Percentiles rank a stretch among this genome's conserved stretches.
phyloP scores from a whole-genome alignment of 2,113 vertebrate genomes.

The Apus apus region DNA sequence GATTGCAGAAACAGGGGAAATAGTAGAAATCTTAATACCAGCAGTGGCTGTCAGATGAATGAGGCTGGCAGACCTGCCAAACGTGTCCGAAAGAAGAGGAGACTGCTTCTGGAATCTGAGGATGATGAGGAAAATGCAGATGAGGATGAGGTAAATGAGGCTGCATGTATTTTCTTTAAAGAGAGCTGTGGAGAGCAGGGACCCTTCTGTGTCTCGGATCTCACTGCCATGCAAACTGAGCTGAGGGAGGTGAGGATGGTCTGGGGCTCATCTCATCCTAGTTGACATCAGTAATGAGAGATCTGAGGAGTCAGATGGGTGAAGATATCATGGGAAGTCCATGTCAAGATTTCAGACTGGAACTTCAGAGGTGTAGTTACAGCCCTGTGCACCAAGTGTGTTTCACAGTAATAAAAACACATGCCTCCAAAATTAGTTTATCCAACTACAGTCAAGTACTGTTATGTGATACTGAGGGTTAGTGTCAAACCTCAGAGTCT shows the following conservation, averaged over 20 bases:
- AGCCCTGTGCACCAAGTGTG: neutral
- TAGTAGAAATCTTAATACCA: slow-evolving; percentile 16
- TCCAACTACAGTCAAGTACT: neutral
- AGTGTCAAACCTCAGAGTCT: neutral
- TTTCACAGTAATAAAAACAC: neutral
- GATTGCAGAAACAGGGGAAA: slow-evolving; percentile 68
- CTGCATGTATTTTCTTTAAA: neutral
- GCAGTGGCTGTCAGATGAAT: slow-evolving; percentile 39
- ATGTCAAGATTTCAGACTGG: neutral
- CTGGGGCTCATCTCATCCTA: neutral
- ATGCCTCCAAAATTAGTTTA: neutral
- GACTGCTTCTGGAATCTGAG: slow-evolving; percentile 88
- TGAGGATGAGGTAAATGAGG: slow-evolving; percentile 82
- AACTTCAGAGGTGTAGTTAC: neutral
- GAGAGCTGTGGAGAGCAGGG: neutral
- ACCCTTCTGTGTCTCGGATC: neutral
- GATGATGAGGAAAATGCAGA: slow-evolving; percentile 88
- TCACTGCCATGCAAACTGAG: neutral
- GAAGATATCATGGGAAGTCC: neutral
- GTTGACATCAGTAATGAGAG: neutral
- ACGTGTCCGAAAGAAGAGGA: slow-evolving; percentile 88
- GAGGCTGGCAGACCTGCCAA: slow-evolving; percentile 83
- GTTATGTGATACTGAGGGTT: neutral
- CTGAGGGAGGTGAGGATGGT: neutral
- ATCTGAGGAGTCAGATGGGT: neutral